Percentiles rank a stretch among this genome's conserved stretches.
phyloP scores from a whole-genome alignment of 2,888 invertebrate species.

The Caenorhabditis parvicauda region DNA sequence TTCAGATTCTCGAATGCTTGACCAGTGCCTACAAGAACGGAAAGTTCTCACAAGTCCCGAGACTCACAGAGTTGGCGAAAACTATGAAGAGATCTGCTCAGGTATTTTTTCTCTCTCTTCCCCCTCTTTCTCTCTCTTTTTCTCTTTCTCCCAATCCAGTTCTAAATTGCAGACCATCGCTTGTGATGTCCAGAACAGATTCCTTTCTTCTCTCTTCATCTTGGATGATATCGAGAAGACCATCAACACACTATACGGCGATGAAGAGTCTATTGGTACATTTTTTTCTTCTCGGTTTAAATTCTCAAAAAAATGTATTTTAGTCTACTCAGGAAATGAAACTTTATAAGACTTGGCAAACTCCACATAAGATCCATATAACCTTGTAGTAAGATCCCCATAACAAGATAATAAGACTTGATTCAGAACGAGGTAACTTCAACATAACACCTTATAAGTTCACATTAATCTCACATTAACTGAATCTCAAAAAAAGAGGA shows the following conservation, averaged over 20 bases:
- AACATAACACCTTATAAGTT: too few species aligned
- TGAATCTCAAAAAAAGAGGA: too few species aligned
- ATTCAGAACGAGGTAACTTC: too few species aligned
- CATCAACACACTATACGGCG: conserved; percentile 36
- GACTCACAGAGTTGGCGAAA: conserved; percentile 22
- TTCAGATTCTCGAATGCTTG: conserved; percentile 37
- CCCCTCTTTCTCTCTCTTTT: too few species aligned
- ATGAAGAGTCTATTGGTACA: conserved; percentile 35
- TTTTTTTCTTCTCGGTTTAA: neutral
- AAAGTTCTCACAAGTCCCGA: conserved; percentile 35
- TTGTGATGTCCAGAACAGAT: conserved; percentile 37
- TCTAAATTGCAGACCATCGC: conserved; percentile 20
- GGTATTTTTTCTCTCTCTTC: conserved; percentile 12
- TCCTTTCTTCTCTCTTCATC: conserved; percentile 36
- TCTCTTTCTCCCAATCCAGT: neutral
- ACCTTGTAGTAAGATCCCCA: too few species aligned
- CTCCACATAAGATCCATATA: too few species aligned
- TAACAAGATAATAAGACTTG: too few species aligned
- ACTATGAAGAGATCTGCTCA: conserved; percentile 25
- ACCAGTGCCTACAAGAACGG: conserved; percentile 36
- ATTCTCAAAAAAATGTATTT: too few species aligned
- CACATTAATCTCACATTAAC: too few species aligned
- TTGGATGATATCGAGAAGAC: conserved; percentile 38
- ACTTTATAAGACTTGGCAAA: too few species aligned
- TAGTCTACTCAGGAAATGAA: too few species aligned